Evolutionary conservation across 2,888 invertebrate species (phyloP).

Genomic region (Andrena bicolor): DNA sequence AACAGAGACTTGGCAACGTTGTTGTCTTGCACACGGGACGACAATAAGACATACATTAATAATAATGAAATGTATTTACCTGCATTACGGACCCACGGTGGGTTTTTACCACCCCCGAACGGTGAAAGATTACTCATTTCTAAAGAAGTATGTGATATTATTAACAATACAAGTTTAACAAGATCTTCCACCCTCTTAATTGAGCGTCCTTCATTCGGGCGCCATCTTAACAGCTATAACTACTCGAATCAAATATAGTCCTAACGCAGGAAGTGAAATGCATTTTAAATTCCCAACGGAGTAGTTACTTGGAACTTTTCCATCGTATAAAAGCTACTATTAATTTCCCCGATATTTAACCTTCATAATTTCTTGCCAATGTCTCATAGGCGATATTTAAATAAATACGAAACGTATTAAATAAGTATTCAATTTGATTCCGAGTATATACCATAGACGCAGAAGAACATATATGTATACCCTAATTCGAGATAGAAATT

Average conservation of each 20-base stretch:
- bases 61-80: slow-evolving; percentile 77
- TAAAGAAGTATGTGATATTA: slow-evolving; percentile 38
- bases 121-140: slow-evolving; percentile 86
- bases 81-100: slow-evolving; percentile 92
- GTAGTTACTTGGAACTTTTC: background rate
- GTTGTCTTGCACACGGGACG: slow-evolving; percentile 69
- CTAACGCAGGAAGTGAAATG: slow-evolving; percentile 23
- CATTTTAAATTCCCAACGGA: slow-evolving; percentile 23
- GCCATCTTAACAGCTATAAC: slow-evolving; percentile 74
- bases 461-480: no score
- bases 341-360: background rate
- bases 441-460: no score
- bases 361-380: slow-evolving; percentile 5
- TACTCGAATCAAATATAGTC: slow-evolving; percentile 47
- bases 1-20: slow-evolving; percentile 67
- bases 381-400: background rate
- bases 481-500: no score
- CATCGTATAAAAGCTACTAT: background rate
- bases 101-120: slow-evolving; percentile 90
- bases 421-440: slow-evolving; percentile 32
- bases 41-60: slow-evolving; percentile 46
- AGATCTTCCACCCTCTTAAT: slow-evolving; percentile 50
- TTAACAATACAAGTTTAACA: slow-evolving; percentile 54
- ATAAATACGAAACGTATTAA: background rate
- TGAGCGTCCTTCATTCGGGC: slow-evolving; percentile 81